These are phyloP conservation scores for Solenopsis invicta DNA, from an alignment of 1,140 invertebrate genomes.

Conservation along the genomic window DNA sequence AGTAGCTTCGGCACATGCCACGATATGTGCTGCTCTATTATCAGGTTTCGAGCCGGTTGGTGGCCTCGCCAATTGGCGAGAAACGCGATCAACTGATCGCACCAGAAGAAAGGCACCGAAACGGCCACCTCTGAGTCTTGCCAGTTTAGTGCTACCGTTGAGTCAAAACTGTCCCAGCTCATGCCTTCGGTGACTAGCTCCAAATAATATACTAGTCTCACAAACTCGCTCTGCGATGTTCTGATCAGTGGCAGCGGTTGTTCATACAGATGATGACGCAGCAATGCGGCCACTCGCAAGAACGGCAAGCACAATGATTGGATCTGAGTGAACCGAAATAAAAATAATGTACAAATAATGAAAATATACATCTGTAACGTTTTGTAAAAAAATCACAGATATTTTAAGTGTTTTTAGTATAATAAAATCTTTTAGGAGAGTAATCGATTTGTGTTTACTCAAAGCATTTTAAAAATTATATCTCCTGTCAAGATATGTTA, in stretches of 20 bases:
- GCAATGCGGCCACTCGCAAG: slow-evolving; percentile 93
- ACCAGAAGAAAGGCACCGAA: slow-evolving; percentile 89
- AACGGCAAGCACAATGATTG: slow-evolving; percentile 94
- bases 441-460: neutral
- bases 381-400: neutral
- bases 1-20: slow-evolving; percentile 95
- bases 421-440: neutral
- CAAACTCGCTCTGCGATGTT: slow-evolving; percentile 90
- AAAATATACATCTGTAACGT: neutral
- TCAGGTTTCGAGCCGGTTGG: slow-evolving; percentile 88
- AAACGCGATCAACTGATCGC: slow-evolving; percentile 89
- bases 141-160: slow-evolving; percentile 90
- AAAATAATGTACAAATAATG: neutral
- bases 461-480: neutral
- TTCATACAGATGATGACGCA: slow-evolving; percentile 95
- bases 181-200: slow-evolving; percentile 91
- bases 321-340: slow-evolving; percentile 86
- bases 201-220: slow-evolving; percentile 91
- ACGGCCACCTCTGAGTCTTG: slow-evolving; percentile 84
- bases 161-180: slow-evolving; percentile 90
- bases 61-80: slow-evolving; percentile 79
- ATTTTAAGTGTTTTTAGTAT: neutral
- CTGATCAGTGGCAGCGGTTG: slow-evolving; percentile 92
- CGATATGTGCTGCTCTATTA: slow-evolving; percentile 91
- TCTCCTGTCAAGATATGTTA: neutral